A percentile compares a stretch with the other conserved stretches of the same genome.
Evolutionary conservation across 2,797 vertebrate species (phyloP).

Genomic region (Paramormyrops hopkinsi): DNA sequence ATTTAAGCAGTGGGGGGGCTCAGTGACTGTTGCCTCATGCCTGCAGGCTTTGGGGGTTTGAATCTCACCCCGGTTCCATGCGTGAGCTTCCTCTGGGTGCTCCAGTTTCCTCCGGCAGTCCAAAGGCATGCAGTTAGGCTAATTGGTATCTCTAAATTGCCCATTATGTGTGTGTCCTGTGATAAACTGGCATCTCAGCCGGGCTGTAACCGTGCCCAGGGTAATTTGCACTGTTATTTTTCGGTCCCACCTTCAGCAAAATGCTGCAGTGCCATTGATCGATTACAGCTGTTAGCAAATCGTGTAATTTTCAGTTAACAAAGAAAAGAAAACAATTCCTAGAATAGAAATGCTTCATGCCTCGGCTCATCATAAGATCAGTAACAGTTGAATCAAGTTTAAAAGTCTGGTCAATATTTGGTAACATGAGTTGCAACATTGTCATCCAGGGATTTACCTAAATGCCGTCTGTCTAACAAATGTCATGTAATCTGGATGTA

Average conservation of each 20-base stretch:
- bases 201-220: background rate
- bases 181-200: background rate
- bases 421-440: background rate
- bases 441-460: background rate
- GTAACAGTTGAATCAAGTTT: background rate
- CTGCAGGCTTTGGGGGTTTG: background rate
- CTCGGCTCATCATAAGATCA: background rate
- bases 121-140: background rate
- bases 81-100: background rate
- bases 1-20: background rate
- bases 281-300: background rate
- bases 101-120: background rate
- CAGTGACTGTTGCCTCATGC: background rate
- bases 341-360: background rate
- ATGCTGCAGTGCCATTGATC: background rate
- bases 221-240: background rate
- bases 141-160: background rate
- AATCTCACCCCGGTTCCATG: background rate
- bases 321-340: background rate
- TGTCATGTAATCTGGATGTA: background rate
- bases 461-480: background rate
- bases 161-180: background rate
- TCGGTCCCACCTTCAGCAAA: background rate
- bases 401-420: background rate
- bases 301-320: background rate